Conservation (phyloP, 2,888 invertebrate genomes). For the Iselma pallidipennis region DNA sequence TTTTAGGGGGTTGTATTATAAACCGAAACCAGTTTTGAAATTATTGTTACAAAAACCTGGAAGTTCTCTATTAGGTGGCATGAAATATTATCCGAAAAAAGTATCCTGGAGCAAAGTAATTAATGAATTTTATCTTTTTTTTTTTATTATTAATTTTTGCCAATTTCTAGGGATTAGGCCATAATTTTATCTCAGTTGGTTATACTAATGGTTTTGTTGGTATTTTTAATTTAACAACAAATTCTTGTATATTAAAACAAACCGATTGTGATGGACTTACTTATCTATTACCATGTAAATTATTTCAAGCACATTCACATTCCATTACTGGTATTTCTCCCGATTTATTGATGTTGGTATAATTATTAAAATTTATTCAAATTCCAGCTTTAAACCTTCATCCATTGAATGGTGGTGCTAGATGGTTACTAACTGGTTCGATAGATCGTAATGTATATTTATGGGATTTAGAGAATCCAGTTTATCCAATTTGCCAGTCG, state of each 20-base stretch:
- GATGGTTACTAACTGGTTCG: slow-evolving; percentile 68
- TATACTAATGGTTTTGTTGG: slow-evolving; percentile 70
- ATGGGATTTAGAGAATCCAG: slow-evolving; percentile 67
- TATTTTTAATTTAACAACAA: slow-evolving; percentile 63
- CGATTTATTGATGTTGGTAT: neutral
- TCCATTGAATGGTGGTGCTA: slow-evolving; percentile 60
- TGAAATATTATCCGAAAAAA: slow-evolving; percentile 58
- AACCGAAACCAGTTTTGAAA: slow-evolving; percentile 58
- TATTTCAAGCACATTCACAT: slow-evolving; percentile 63
- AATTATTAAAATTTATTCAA: neutral
- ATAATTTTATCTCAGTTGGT: slow-evolving; percentile 65
- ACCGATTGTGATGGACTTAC: slow-evolving; percentile 52
- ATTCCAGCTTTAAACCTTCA: slow-evolving; percentile 53
- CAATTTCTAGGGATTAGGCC: slow-evolving; percentile 58
- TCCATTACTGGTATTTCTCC: slow-evolving; percentile 62
- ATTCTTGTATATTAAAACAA: slow-evolving; percentile 57
- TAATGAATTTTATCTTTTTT: slow-evolving; percentile 27
- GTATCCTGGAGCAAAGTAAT: slow-evolving; percentile 53
- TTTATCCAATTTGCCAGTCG: slow-evolving; percentile 47
- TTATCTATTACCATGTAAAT: slow-evolving; percentile 62
- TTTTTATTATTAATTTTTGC: neutral
- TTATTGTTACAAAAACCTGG: slow-evolving; percentile 45
- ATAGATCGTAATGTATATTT: slow-evolving; percentile 69
- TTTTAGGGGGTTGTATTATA: slow-evolving; percentile 56
- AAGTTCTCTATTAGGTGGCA: slow-evolving; percentile 40